Base-by-base conservation (phyloP, 2,797 vertebrate genomes). In the Sebastes flavidus region DNA sequence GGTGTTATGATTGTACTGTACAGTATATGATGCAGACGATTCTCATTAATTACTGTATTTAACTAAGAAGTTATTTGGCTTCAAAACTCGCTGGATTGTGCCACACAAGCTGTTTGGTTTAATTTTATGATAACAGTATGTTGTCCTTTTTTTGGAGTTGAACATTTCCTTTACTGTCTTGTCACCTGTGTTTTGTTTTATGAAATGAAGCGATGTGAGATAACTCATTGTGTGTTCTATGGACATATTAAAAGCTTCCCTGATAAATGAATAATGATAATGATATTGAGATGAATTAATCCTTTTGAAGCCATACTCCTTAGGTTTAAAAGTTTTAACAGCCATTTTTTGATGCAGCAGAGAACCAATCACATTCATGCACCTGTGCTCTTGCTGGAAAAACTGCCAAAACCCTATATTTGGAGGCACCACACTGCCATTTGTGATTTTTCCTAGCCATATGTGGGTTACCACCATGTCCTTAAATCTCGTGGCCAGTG, bases 401-500 rank as follows among this genome's bases (percentile, higher is more conserved):
- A 63, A 8, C 27, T 34, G 14, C 16, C n/a, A 65, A 49, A 81
- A n/a, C n/a, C 16, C 32, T 56, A 14, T 61, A 54, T 75, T 67
- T 74, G 42, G 49, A 81, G 42, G 34, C 38, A 55, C 10, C 56
- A 62, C n/a, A 34, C 62, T 77, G 38, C 25, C 66, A 30, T 65
- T 77, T 79, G 67, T 70, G 62, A 12, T 62, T 72, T 1, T 75
- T 55, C 34, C 30, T 25, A 38, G 16, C 9, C 55, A 16, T 18
- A 30, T 75, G 25, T 70, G 27, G 68, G 29, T 34, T 69, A 52
- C 54, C 10, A 46, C 16, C 49, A 13, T 80, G 36, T 78, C 38
- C 82, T 68, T 73, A 76, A 63, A 77, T 76, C 49, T 72, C 76
- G 65, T 77, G 80, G 80, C 75, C 63, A 61, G 8, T 77, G 79